A percentile compares a stretch with the other conserved stretches of the same genome.
These are phyloP conservation scores for Heterodera schachtii DNA, from an alignment of 1,140 invertebrate genomes.

Conservation along the genomic window DNA sequence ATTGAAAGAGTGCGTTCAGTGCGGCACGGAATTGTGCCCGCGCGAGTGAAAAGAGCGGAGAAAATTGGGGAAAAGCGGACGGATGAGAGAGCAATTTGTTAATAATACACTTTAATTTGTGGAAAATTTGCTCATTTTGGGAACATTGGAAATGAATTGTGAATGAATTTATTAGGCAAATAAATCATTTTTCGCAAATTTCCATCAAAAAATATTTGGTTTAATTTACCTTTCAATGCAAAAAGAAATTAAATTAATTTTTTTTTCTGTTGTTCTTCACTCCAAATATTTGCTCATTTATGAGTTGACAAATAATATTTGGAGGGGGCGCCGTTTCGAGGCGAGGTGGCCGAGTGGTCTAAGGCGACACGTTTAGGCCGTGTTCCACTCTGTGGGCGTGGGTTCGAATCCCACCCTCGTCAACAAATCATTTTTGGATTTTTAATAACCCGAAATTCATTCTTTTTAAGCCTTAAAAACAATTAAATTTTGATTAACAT, in stretches of 20 bases:
- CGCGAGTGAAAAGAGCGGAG: neutral
- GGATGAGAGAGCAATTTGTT: too few relatives aligned
- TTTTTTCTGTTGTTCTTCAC: neutral
- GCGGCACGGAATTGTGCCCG: neutral
- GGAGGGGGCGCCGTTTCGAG: neutral
- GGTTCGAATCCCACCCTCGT: conserved; percentile 31
- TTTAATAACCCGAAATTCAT: neutral
- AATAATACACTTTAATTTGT: too few relatives aligned
- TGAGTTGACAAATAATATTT: neutral
- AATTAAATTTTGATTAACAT: too few relatives aligned
- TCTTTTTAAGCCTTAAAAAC: too few relatives aligned
- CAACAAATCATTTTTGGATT: conserved; percentile 16
- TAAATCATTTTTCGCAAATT: too few relatives aligned
- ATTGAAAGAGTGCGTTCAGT: neutral
- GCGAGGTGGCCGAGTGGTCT: conserved; percentile 31
- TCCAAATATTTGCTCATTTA: neutral
- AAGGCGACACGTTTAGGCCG: conserved; percentile 24
- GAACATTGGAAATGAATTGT: too few relatives aligned
- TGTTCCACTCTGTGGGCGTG: conserved; percentile 19
- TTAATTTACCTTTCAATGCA: too few relatives aligned
- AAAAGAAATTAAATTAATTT: neutral
- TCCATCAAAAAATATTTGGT: too few relatives aligned
- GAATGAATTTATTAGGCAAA: too few relatives aligned
- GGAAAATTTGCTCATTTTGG: too few relatives aligned
- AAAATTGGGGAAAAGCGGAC: too few relatives aligned